Base-by-base conservation (phyloP, 35 echinoderm and acorn worm species). In the Heliocidaris tuberculata region DNA sequence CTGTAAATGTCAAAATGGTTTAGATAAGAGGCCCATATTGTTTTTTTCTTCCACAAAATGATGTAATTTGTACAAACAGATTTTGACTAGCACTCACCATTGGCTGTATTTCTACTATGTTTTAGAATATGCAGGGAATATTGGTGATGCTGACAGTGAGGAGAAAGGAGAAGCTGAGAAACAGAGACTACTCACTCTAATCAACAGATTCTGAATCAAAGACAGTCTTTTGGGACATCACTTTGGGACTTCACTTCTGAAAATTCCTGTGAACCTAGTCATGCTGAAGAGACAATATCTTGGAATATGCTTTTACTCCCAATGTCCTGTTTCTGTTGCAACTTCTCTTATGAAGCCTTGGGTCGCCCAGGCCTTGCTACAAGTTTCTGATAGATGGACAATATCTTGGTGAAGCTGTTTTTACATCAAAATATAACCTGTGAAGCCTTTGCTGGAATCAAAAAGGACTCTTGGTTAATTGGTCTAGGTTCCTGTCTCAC, bases 121-220 rank as follows among this genome's bases (percentile, higher is more conserved):
- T 96, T 30, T 95, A 99, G 98, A 99, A 94, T 99, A 99, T 90
- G 98, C 98, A 50, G 98, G 97, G 30, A 99, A 96, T 86, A 97
- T 99, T 54, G 98, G 98, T 50, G 97, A 99, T 95, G 98, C 95
- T 5, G 96, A 97, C 54, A 99, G 95, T 91, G 94, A 96, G 65
- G 98, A 99, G 35, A 94, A 88, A 54, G 96, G 95, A 31, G 97
- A 97, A 85, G 95, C 61, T 52, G 98, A 99, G 93, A 97, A 96
- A 86, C 94, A 96, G 31, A 96, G 95, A 85, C 93, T 99, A 48
- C 92, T 99, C 54, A 95, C 96, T 48, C 93, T 99, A 2, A 97
- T 99, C 6, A 96, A 99, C 93, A 97, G 96, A 52, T 97, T 96
- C 47, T 96, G 93, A 95, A 56, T 56, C 11, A 78, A 78, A 78